Evolutionary conservation across 2,888 invertebrate species (phyloP).

Genomic region (Helicoverpa assulta): DNA sequence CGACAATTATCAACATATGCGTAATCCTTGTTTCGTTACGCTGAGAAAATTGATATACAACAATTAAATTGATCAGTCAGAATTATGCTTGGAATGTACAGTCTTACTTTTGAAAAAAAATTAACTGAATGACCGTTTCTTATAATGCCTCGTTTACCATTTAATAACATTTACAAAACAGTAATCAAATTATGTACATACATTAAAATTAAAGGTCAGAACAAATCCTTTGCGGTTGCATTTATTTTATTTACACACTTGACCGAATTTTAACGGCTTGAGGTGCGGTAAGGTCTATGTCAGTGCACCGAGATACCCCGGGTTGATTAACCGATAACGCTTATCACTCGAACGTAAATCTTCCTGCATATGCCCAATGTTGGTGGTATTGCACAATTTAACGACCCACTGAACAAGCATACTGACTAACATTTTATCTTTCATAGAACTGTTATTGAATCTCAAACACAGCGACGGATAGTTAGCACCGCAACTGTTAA

Average conservation of each 20-base stretch:
- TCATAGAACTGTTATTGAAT: conserved; percentile 22
- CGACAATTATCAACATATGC: conserved; percentile 20
- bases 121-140: conserved; percentile 10
- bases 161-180: background rate
- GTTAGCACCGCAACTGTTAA: conserved; percentile 40
- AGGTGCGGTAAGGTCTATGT: conserved; percentile 77
- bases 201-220: conserved; percentile 10
- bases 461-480: conserved; percentile 19
- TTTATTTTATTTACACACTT: conserved; percentile 48
- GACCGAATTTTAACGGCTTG: conserved; percentile 52
- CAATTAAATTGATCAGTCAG: conserved; percentile 33
- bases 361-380: conserved; percentile 70
- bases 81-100: conserved; percentile 28
- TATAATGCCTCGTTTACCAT: conserved; percentile 1
- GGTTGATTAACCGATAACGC: conserved; percentile 85
- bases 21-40: conserved; percentile 32
- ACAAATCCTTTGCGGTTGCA: conserved; percentile 23
- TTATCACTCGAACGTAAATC: conserved; percentile 73
- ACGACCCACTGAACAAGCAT: conserved; percentile 41
- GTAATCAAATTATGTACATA: background rate
- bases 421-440: conserved; percentile 7
- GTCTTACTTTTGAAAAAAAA: conserved; percentile 20
- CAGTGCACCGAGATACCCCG: conserved; percentile 72
- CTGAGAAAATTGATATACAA: conserved; percentile 22
- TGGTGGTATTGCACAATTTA: conserved; percentile 65